Evolutionary conservation across 2,113 vertebrate species (phyloP), one percentile per base, ranked within the genome.

Genomic region (Origma solitaria): DNA sequence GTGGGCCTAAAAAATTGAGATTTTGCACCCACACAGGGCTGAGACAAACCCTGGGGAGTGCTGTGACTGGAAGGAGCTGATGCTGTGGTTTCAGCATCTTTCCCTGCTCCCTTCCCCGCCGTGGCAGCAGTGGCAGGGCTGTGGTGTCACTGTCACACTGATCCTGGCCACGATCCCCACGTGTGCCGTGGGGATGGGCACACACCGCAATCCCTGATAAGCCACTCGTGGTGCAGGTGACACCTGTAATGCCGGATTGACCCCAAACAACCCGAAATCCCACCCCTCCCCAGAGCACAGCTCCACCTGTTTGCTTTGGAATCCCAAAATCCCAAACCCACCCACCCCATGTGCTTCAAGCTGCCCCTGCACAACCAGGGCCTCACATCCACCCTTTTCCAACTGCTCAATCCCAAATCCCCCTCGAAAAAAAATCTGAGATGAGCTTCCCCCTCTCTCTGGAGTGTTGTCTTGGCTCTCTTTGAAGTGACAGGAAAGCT

Each of bases 261-360:
- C 31, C 66, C 65, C 54, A 54, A 76, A 61, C 30, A 84, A 54
- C 22, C 84, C 42, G 2, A 24, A 58, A 9, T 35, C 11, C 73
- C 37, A 47, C 13, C 31, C 4, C 0, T 53, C 65, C 40, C 44
- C 61, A 20, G 44, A 1, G 66, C 33, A 33, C 31, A 42, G 1
- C 9, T 65, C 3, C 15, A 11, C 56, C 45, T 42, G 7, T 30
- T 53, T 38, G 49, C 37, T 35, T 53, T 65, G n/a, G 13, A 58
- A 61, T 8, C 13, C n/a, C 37, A 3, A 37, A 54, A 70, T 42
- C 56, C 38, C 60, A 75, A 44, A 28, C 16, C 7, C 40, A 25
- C 16, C 7, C 15, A 14, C 8, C 19, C 42, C 1, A 0, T 0
- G 0, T 5, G 7, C 7, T 69, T 20, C 21, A 38, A 50, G 42